Base-by-base conservation (phyloP, 1,140 invertebrate species). In the Coenobita brevimanus region DNA sequence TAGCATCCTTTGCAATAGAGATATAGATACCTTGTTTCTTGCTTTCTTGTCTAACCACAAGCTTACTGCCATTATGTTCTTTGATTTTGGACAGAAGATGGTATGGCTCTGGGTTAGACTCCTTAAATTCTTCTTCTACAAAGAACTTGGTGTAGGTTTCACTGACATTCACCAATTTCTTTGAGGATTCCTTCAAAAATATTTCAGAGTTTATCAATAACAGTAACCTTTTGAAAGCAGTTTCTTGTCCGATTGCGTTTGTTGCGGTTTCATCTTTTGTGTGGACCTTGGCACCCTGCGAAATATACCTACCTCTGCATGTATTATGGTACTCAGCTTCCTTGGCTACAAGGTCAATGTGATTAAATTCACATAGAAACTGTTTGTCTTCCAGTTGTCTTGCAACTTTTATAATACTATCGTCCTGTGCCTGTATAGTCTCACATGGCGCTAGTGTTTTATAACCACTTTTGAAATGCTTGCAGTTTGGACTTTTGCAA, bases 1-100 rank as follows among this genome's bases (percentile, higher is more conserved):
- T 67, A 33, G n/a, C n/a, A 10, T 33, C 62, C n/a, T 67, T 67
- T 24, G 62, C 62, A 4, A 67, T 24, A 10, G 21, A 67, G 6
- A 67, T 67, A 24, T 33, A 24, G n/a, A n/a, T 67, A 33, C 62
- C 62, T 24, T 67, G 30, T n/a, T 67, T 67, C n/a, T 67, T 67
- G n/a, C 62, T 67, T 24, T 67, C 30, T 33, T 67, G n/a, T 10
- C n/a, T n/a, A 24, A 67, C 30, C 6, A 10, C 6, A 67, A 67
- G 62, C 30, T 33, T 33, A 67, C 30, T 67, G 62, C 30, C 62
- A n/a, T 67, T 6, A 67, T 67, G 62, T 67, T 6, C n/a, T 33
- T 33, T 67, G 62, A 33, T 33, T 67, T 67, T 67, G 30, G 21
- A 10, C 30, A 67, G 46, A 10, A 67, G n/a, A 67, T 67, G 6